These are phyloP conservation scores for Chelonus insularis DNA, from an alignment of 1,140 invertebrate species.

Conservation along the genomic window DNA sequence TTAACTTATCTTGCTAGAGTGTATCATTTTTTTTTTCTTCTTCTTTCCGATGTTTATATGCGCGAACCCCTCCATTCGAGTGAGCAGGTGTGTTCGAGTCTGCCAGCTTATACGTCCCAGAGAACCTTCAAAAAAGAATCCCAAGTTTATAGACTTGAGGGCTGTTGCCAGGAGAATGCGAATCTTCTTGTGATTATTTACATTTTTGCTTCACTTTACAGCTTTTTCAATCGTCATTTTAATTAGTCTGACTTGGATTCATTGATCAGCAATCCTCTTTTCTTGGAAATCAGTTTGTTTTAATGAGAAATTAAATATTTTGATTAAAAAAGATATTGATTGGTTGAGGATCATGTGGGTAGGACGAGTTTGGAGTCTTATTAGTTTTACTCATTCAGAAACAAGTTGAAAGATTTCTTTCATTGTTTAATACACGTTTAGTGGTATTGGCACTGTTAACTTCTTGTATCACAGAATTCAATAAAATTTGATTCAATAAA, in stretches of 20 bases:
- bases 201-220: too few relatives aligned
- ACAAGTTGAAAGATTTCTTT: slow-evolving; percentile 37
- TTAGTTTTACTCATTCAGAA: slow-evolving; percentile 46
- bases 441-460: slow-evolving; percentile 22
- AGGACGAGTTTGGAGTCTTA: slow-evolving; percentile 40
- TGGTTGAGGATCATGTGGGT: slow-evolving; percentile 34
- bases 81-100: slow-evolving; percentile 17
- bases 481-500: too few relatives aligned
- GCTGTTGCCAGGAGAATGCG: slow-evolving; percentile 13
- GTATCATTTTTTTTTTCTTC: not conserved
- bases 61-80: too few relatives aligned
- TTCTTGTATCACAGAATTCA: slow-evolving; percentile 1
- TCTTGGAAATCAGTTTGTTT: not conserved
- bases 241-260: not conserved
- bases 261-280: not conserved
- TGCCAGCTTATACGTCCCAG: not conserved
- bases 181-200: not conserved
- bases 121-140: not conserved
- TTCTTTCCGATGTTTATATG: not conserved
- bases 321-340: too few relatives aligned
- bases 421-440: slow-evolving; percentile 49
- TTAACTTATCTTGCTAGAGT: too few relatives aligned
- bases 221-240: too few relatives aligned
- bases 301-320: not conserved
- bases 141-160: not conserved